Evolutionary conservation across 1,140 invertebrate species (phyloP).

Genomic region (Zaprionus gabonicus): DNA sequence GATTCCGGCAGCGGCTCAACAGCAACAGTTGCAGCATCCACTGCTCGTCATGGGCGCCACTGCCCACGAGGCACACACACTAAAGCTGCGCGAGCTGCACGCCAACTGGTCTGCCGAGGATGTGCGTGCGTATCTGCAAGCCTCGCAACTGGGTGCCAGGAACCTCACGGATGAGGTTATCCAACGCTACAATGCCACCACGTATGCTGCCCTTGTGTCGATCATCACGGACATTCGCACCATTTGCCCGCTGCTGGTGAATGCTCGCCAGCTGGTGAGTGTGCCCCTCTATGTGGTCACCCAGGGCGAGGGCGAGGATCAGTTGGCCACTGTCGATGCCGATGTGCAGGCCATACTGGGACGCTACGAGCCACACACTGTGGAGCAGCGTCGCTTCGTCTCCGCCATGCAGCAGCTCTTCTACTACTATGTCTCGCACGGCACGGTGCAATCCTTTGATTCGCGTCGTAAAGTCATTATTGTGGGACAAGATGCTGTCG

Average conservation of each 20-base stretch:
- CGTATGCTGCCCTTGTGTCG: constrained; percentile 87
- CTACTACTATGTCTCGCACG: constrained; percentile 91
- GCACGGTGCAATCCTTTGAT: constrained; percentile 87
- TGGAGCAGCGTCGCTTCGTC: constrained; percentile 89
- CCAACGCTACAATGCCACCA: constrained; percentile 87
- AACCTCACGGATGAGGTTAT: constrained; percentile 87
- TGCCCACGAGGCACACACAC: constrained; percentile 88
- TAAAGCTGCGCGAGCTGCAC: constrained; percentile 86
- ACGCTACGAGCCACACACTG: constrained; percentile 88
- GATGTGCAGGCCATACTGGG: constrained; percentile 92
- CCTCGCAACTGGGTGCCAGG: constrained; percentile 87
- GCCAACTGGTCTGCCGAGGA: constrained; percentile 87
- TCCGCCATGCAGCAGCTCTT: constrained; percentile 92
- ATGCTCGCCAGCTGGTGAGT: constrained; percentile 86
- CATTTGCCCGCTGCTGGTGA: constrained; percentile 90
- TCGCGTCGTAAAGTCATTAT: constrained; percentile 86
- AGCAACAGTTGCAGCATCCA: constrained; percentile 72
- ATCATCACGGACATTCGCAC: constrained; percentile 92
- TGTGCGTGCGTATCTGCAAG: constrained; percentile 87
- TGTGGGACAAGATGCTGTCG: constrained; percentile 88
- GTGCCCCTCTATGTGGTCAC: constrained; percentile 91
- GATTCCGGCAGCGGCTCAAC: constrained; percentile 52
- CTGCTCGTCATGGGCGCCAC: constrained; percentile 90
- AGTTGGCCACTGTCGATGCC: constrained; percentile 87
- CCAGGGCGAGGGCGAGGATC: constrained; percentile 86